Base-by-base conservation (phyloP, 2,888 invertebrate genomes). In the Homarus gammarus region DNA sequence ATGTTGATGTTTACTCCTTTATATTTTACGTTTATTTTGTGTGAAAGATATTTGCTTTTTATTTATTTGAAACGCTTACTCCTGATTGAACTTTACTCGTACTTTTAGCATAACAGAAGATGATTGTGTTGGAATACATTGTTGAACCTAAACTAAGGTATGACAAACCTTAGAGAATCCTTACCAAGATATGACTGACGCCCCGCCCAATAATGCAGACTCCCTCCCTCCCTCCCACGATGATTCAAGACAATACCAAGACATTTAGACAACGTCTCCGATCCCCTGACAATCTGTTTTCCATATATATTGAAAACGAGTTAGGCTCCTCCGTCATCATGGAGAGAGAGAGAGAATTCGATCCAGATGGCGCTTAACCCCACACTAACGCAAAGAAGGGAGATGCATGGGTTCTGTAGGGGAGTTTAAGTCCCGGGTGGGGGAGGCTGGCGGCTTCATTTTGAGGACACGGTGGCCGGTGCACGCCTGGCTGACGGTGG, bases 291-390 rank as follows among this genome's bases (percentile, higher is more conserved):
- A 27, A 75, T 84, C 84, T 61, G 33, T 75, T 84, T 84, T 84
- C 75, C 84, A 84, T 84, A 75, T 84, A 84, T 84, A 84, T 84
- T 84, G 84, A 84, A 84, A 75, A 56, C 75, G 38, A 84, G 84
- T 84, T 75, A 38, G 73, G 64, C 75, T 75, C 61, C 73, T 84
- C 15, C 61, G 61, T 61, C 73, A 73, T 73, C 77, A 78, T 18
- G 51, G 72, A 22, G 36, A 15, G 22, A 36, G 40, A n/a, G 78
- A 38, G 38, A 51, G n/a, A n/a, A 61, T 79, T 36, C 38, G 56
- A 38, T 79, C 22, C n/a, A 27, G 61, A 61, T 61, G 38, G 56
- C 61, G 79, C 79, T 51, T 33, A 2, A 8, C 18, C 22, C 18
- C 33, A 1, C 3, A 12, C 2, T 56, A 36, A 56, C n/a, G 31